A percentile compares a stretch with the other conserved stretches of the same genome.
Evolutionary conservation across 2,797 vertebrate species (phyloP).

Genomic region (Neoniphon sammara): DNA sequence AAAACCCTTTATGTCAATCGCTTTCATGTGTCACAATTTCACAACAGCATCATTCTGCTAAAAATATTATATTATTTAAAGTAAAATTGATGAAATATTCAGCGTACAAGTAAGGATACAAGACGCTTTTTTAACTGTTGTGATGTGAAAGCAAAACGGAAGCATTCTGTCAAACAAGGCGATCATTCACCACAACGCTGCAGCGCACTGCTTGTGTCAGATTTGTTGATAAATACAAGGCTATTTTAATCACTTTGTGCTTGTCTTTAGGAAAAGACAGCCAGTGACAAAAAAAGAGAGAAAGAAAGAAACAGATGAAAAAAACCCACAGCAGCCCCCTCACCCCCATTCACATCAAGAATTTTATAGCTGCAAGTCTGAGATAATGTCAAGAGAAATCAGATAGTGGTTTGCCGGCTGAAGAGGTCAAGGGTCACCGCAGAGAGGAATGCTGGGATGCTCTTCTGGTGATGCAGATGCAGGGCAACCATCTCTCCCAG

Average conservation of each 20-base stretch:
- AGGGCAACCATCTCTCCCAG: constrained; percentile 89
- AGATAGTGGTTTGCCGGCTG: constrained; percentile 83
- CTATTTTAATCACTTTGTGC: constrained; percentile 4
- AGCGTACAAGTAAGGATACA: constrained; percentile 21
- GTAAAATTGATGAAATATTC: constrained; percentile 52
- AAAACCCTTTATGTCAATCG: neutral
- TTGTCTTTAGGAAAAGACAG: constrained; percentile 16
- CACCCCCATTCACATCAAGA: too few species aligned
- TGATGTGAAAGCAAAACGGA: constrained; percentile 14
- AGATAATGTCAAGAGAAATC: constrained; percentile 25
- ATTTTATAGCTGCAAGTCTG: neutral
- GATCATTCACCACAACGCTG: constrained; percentile 15
- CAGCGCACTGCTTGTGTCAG: neutral
- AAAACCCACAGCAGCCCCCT: too few species aligned
- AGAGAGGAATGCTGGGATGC: constrained; percentile 91
- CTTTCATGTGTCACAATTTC: constrained; percentile 2
- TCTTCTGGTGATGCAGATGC: constrained; percentile 93
- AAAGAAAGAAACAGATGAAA: neutral
- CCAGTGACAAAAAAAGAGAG: neutral
- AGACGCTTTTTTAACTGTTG: constrained; percentile 2
- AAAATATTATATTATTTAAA: neutral
- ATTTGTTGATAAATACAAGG: neutral
- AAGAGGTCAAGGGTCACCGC: constrained; percentile 92
- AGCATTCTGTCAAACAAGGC: constrained; percentile 19
- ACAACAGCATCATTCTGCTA: constrained; percentile 2